Evolutionary conservation across 2,888 invertebrate species (phyloP).

Genomic region (Itoplectis maculator): DNA sequence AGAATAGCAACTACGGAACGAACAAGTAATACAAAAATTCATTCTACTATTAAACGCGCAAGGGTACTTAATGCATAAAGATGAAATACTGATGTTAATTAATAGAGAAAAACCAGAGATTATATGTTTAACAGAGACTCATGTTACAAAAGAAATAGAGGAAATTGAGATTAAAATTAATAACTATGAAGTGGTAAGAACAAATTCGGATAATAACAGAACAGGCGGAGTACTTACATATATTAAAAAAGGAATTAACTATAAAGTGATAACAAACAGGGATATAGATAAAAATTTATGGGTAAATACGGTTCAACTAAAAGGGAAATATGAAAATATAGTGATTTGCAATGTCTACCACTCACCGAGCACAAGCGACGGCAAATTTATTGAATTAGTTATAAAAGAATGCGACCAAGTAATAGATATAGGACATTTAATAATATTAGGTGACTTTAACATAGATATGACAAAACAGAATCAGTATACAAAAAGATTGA

Average conservation of each 20-base stretch:
- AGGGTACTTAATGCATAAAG: too few species aligned
- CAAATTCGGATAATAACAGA: slow-evolving; percentile 4
- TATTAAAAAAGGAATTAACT: background rate
- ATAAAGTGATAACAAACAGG: background rate
- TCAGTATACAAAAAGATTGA: background rate
- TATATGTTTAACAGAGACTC: background rate
- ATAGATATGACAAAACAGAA: background rate
- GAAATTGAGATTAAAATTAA: background rate
- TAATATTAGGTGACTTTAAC: background rate
- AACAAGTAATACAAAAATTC: too few species aligned
- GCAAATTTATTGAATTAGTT: background rate
- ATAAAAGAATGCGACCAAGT: background rate
- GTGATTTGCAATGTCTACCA: background rate
- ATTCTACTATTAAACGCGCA: too few species aligned
- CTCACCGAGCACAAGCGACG: slow-evolving; percentile 15
- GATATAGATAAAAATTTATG: background rate
- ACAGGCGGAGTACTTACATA: slow-evolving; percentile 8
- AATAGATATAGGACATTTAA: background rate
- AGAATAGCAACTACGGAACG: too few species aligned
- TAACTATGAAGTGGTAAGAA: slow-evolving; percentile 3
- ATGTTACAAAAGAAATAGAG: background rate
- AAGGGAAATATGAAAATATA: background rate
- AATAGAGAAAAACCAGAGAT: too few species aligned
- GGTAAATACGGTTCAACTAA: background rate
- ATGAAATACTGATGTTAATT: too few species aligned